Evolutionary conservation across 2,113 vertebrate genomes (phyloP).

Genomic region (Ondatra zibethicus): DNA sequence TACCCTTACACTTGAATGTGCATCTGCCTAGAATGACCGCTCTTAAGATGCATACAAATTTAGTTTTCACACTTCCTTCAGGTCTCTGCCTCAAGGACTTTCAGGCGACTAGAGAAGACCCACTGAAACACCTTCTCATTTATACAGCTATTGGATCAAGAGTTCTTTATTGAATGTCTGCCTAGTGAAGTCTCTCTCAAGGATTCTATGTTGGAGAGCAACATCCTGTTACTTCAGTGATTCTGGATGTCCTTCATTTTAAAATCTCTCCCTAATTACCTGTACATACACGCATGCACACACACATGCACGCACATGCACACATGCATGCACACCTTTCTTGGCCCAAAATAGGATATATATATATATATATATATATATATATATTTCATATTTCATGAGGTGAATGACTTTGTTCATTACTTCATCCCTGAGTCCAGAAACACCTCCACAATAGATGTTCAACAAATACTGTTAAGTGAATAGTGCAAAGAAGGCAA

Average conservation of each 20-base stretch:
- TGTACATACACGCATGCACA: too few species aligned
- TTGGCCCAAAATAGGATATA: background rate
- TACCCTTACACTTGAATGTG: background rate
- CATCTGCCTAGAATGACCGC: background rate
- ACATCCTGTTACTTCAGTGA: background rate
- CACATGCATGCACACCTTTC: background rate
- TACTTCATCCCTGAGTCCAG: background rate
- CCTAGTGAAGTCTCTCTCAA: background rate
- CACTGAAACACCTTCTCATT: background rate
- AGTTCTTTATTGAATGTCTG: background rate
- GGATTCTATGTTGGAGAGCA: background rate
- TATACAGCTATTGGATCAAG: background rate
- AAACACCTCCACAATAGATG: background rate
- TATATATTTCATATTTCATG: background rate
- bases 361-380: background rate
- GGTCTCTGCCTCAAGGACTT: background rate
- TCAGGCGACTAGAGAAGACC: background rate
- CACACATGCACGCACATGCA: background rate
- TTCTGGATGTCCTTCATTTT: background rate
- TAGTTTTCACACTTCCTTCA: background rate
- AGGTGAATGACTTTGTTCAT: background rate
- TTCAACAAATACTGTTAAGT: slow-evolving; percentile 20
- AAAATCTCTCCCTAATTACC: background rate
- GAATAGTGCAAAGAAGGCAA: slow-evolving; percentile 13
- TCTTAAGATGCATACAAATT: background rate